Evolutionary conservation across 2,888 invertebrate genomes (phyloP).

Genomic region (Bugulina stolonifera): DNA sequence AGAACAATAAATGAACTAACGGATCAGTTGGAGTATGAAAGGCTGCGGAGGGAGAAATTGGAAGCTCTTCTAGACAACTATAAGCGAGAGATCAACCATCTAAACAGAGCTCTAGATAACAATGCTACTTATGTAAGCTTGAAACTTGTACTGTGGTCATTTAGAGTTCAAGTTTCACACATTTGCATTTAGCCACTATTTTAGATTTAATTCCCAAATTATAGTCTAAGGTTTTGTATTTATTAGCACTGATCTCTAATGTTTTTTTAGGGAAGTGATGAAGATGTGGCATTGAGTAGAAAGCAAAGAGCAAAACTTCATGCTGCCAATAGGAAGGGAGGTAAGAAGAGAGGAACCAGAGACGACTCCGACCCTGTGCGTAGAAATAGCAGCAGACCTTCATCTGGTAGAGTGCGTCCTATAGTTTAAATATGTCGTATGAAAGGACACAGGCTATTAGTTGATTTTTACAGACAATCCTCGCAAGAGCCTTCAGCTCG

Average conservation of each 20-base stretch:
- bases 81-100: conserved; percentile 45
- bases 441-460: too few species aligned
- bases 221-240: too few species aligned
- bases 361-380: conserved; percentile 1
- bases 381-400: background rate
- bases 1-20: conserved; percentile 51
- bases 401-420: background rate
- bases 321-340: conserved; percentile 1
- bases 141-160: too few species aligned
- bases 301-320: conserved; percentile 12
- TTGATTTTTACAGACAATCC: too few species aligned
- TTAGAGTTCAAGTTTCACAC: too few species aligned
- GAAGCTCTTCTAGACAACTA: conserved; percentile 52
- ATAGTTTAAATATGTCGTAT: conserved; percentile 24
- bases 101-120: conserved; percentile 31
- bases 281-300: background rate
- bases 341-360: background rate
- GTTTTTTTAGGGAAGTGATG: conserved; percentile 6
- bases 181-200: too few species aligned
- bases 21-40: conserved; percentile 51
- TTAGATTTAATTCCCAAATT: too few species aligned
- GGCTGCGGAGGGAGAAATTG: conserved; percentile 47
- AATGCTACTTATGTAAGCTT: background rate
- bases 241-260: too few species aligned
- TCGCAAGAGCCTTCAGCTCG: too few species aligned